Evolutionary conservation across 2,113 vertebrate species (phyloP).

Genomic region (Seriola aureovittata): DNA sequence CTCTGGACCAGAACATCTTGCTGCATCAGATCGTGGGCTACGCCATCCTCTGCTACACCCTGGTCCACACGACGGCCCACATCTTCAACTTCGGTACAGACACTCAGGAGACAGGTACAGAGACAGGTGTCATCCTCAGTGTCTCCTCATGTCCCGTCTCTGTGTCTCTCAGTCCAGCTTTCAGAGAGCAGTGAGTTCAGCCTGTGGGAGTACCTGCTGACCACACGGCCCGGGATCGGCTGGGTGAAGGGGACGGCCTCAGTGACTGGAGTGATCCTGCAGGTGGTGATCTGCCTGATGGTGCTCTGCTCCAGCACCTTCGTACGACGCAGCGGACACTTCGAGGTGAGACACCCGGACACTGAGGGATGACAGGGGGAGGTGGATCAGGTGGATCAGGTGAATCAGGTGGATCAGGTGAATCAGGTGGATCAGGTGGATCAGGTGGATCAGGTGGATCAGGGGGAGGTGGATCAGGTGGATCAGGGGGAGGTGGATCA

Average conservation of each 20-base stretch:
- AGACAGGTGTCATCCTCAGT: not conserved
- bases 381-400: not conserved
- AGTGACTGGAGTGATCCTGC: conserved; percentile 84
- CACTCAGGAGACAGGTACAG: not conserved
- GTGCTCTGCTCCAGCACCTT: conserved; percentile 89
- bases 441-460: no score
- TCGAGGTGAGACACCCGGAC: conserved; percentile 82
- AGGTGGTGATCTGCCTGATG: conserved; percentile 86
- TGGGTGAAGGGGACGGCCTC: conserved; percentile 86
- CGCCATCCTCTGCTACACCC: conserved; percentile 79
- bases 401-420: no score
- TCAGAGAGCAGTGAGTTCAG: conserved; percentile 31
- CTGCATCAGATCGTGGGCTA: conserved; percentile 91
- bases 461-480: no score
- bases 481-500: no score
- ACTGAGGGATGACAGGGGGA: no score
- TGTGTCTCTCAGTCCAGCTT: conserved; percentile 77
- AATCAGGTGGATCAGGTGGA: no score
- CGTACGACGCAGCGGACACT: conserved; percentile 88
- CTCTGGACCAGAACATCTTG: conserved; percentile 89
- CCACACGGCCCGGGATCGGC: conserved; percentile 83
- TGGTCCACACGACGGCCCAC: conserved; percentile 86
- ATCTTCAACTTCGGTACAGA: conserved; percentile 86
- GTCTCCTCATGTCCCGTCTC: not conserved
- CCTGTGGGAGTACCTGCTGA: conserved; percentile 89